A percentile compares a stretch with the other conserved stretches of the same genome.
These are phyloP conservation scores for Rallus limicola DNA, from an alignment of 2,113 vertebrate genomes.

Conservation along the genomic window DNA sequence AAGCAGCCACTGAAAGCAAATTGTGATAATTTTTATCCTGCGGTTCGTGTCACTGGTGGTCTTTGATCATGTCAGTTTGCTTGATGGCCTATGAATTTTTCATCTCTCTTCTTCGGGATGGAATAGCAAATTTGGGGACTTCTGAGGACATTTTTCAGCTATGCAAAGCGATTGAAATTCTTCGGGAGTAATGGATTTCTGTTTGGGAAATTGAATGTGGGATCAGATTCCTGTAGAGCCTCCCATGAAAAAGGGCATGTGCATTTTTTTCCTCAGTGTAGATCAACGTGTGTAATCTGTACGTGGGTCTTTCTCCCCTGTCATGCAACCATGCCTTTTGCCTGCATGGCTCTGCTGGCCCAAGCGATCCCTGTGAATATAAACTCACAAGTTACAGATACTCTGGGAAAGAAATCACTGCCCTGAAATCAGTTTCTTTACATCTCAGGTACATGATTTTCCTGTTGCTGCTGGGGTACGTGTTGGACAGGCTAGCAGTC, in stretches of 20 bases:
- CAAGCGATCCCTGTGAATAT: not conserved
- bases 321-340: not conserved
- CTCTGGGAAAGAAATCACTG: not conserved
- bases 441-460: too few species aligned
- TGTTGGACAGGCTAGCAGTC: not conserved
- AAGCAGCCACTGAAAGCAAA: conserved; percentile 27
- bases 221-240: not conserved
- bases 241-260: not conserved
- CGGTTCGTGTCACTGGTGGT: not conserved
- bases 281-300: not conserved
- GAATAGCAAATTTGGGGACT: conserved; percentile 30
- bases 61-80: not conserved
- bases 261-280: not conserved
- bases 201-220: not conserved
- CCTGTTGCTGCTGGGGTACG: not conserved
- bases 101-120: not conserved
- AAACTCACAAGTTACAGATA: not conserved
- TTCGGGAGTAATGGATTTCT: not conserved
- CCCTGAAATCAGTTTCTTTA: not conserved
- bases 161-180: conserved; percentile 4
- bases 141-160: conserved; percentile 36
- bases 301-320: not conserved
- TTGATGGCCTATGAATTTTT: conserved; percentile 12
- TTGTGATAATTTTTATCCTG: not conserved
- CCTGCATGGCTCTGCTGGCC: not conserved